Base-by-base conservation (phyloP, 2,113 vertebrate genomes). In the Phylloscopus trochiloides region DNA sequence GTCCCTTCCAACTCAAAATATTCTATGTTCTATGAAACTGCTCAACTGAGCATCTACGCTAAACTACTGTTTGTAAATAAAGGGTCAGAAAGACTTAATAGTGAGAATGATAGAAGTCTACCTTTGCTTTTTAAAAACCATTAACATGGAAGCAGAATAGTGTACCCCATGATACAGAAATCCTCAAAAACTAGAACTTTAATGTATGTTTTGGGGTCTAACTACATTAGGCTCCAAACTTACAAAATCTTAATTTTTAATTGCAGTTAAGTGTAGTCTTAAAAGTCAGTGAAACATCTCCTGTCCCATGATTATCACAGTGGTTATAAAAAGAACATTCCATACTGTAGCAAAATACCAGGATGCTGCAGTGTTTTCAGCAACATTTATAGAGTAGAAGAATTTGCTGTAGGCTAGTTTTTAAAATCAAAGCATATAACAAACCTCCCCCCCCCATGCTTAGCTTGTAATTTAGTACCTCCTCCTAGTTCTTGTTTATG, bases 61-160 rank as follows among this genome's bases (percentile, higher is more conserved):
- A 93, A 95, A 72, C 72, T 73, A 88, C 66, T 82, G 88, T 81
- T 88, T 91, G 61, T 21, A 85, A 97, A 94, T 92, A 86, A 97
- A 90, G 74, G 2, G 58, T 84, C 86, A 87, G 57, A 77, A 84
- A 77, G 18, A 91, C 42, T 76, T 48, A 80, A 10, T 12, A 89
- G 86, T 59, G 79, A 94, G 82, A 91, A 61, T 12, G 63, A 78
- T 29, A 90, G 96, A 96, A 42, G 74, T 38, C 31, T 78, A 72
- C 25, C 62, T 86, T 80, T 75, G 29, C 52, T 78, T 75, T 80
- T 80, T 24, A 73, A 86, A 95, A 66, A 73, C 34, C 70, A 86
- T 94, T 73, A 85, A 31, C 3, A 12, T 18, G 20, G 83, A 86
- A 94, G 94, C 38, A 88, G 70, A 87, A 52, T 6, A 67, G 84